phyloP scores from a whole-genome alignment of 2,888 invertebrate species.

The Laothoe populi region DNA sequence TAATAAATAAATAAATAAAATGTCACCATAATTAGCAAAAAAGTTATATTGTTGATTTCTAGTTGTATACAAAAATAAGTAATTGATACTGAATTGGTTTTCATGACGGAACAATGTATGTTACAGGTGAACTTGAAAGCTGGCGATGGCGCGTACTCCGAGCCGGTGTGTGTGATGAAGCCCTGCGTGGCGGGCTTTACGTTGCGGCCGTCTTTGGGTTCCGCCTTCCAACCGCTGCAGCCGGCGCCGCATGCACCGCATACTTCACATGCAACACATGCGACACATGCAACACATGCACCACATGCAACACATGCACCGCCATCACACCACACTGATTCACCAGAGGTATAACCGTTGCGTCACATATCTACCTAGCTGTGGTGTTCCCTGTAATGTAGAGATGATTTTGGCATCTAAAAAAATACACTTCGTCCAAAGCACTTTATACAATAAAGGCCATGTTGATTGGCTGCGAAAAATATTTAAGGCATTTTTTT shows the following conservation, averaged over 20 bases:
- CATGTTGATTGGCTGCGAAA: conserved; percentile 13
- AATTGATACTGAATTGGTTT: too few relatives aligned
- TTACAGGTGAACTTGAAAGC: conserved; percentile 87
- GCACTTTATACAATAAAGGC: conserved; percentile 6
- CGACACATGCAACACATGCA: conserved; percentile 41
- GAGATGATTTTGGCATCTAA: conserved; percentile 21
- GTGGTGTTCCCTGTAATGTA: conserved; percentile 5
- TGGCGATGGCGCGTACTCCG: conserved; percentile 69
- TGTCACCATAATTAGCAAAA: too few relatives aligned
- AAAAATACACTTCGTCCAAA: conserved; percentile 19
- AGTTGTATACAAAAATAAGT: too few relatives aligned
- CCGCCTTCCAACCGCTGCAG: conserved; percentile 91
- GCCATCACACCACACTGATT: conserved; percentile 43
- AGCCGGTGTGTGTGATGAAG: conserved; percentile 78
- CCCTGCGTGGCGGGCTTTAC: conserved; percentile 89
- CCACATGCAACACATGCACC: conserved; percentile 34
- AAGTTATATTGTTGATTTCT: too few relatives aligned
- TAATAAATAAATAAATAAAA: too few relatives aligned
- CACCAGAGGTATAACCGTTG: conserved; percentile 19
- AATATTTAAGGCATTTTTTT: conserved; percentile 10
- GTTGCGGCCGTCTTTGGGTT: conserved; percentile 91
- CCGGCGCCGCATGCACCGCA: conserved; percentile 50
- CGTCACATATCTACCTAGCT: conserved; percentile 13
- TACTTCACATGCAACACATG: conserved; percentile 18
- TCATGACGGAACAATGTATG: neutral